These are phyloP conservation scores for Anoplius nigerrimus DNA, from an alignment of 2,888 invertebrate genomes.

Conservation along the genomic window DNA sequence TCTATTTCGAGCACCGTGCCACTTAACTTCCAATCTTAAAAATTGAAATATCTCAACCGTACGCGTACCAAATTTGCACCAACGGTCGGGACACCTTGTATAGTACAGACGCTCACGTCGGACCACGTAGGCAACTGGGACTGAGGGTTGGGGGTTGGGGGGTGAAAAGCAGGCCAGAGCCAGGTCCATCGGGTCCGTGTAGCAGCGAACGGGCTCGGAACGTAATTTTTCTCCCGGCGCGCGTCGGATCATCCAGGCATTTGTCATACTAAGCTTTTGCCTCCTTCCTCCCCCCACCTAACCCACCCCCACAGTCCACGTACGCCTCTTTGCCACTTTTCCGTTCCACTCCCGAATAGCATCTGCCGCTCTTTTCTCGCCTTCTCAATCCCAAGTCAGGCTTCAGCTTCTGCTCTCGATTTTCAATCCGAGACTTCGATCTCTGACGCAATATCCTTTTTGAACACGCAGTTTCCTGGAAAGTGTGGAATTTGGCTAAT, in stretches of 20 bases:
- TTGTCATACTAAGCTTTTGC: conserved; percentile 67
- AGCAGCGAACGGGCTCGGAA: conserved; percentile 47
- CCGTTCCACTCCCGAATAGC: not conserved
- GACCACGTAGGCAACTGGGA: too few species aligned
- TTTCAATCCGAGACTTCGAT: too few species aligned
- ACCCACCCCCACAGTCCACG: too few species aligned
- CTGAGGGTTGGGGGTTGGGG: not conserved
- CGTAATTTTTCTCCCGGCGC: conserved; percentile 61
- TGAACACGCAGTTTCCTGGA: too few species aligned
- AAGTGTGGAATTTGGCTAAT: too few species aligned
- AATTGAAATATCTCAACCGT: too few species aligned
- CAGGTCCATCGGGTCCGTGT: conserved; percentile 15
- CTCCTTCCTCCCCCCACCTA: not conserved
- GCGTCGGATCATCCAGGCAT: conserved; percentile 63
- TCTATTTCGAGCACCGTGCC: too few species aligned
- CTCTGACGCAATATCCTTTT: too few species aligned
- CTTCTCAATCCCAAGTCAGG: not conserved
- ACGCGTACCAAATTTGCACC: not conserved
- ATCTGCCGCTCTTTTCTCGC: not conserved
- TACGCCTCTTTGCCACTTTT: not conserved
- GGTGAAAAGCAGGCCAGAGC: not conserved
- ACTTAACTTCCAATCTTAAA: too few species aligned
- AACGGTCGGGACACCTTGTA: not conserved
- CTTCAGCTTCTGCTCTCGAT: too few species aligned
- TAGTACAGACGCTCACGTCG: not conserved